Conservation (phyloP, 2,113 vertebrate genomes). For the Chamaetylas fuelleborni region DNA sequence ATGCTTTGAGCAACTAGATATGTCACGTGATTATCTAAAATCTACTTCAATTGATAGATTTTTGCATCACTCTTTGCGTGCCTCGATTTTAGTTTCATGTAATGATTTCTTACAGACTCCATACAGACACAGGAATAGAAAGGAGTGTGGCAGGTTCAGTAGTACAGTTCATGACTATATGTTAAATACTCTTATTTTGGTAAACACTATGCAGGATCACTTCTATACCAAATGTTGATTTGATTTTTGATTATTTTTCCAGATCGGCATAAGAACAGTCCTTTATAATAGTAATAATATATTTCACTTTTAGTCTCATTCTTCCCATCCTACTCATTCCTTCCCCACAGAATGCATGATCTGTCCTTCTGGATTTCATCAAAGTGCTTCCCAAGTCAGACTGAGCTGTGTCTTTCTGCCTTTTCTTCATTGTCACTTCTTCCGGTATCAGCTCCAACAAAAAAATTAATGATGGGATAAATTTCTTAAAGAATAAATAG, state of each 20-base stretch:
- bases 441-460: not conserved
- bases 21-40: not conserved
- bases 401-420: not conserved
- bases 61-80: not conserved
- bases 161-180: not conserved
- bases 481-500: not conserved
- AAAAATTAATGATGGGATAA: not conserved
- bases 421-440: not conserved
- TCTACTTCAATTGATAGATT: not conserved
- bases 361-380: not conserved
- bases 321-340: not conserved
- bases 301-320: not conserved
- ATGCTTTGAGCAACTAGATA: not conserved
- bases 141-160: not conserved
- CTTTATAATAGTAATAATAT: not conserved
- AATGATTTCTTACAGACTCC: not conserved
- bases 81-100: not conserved
- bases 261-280: not conserved
- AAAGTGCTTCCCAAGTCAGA: not conserved
- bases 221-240: not conserved
- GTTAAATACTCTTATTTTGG: not conserved
- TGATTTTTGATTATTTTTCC: accelerated
- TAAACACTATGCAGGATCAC: not conserved
- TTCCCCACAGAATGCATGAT: not conserved
- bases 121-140: not conserved